Evolutionary conservation across 2,888 invertebrate genomes (phyloP).

Genomic region (Leptinotarsa tumamoca): DNA sequence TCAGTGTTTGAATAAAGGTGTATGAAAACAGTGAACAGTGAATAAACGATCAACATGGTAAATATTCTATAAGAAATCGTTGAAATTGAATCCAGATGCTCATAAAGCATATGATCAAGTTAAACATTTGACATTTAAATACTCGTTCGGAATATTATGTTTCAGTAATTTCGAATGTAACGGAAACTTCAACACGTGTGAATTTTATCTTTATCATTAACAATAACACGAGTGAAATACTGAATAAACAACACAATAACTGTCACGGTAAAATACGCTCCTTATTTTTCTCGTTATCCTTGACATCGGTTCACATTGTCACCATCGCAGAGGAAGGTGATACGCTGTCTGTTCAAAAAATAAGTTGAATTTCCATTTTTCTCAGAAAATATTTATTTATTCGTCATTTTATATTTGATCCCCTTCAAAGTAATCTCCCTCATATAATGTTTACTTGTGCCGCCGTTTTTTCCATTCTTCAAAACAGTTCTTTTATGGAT

Average conservation of each 20-base stretch:
- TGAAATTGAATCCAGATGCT: neutral
- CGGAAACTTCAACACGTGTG: neutral
- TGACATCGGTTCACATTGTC: slow-evolving; percentile 1
- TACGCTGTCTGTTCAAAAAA: neutral
- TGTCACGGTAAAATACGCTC: neutral
- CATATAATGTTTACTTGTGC: too few species aligned
- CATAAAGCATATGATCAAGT: neutral
- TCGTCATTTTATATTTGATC: too few species aligned
- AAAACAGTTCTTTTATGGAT: too few species aligned
- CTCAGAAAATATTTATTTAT: too few species aligned
- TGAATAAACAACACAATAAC: slow-evolving; percentile 13
- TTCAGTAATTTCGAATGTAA: neutral
- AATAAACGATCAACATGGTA: neutral
- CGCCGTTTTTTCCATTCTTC: too few species aligned
- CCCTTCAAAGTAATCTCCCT: too few species aligned
- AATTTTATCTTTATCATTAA: neutral
- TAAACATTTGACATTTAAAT: too few species aligned
- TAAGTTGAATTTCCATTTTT: too few species aligned
- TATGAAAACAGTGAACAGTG: neutral
- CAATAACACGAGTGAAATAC: slow-evolving; percentile 5
- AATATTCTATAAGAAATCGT: neutral
- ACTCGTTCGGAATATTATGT: neutral
- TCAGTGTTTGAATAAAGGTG: neutral
- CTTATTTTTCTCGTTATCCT: neutral
- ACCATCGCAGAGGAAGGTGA: neutral